A percentile compares a stretch with the other conserved stretches of the same genome.
Evolutionary conservation across 2,888 invertebrate species (phyloP).

Genomic region (Lingula anatina): DNA sequence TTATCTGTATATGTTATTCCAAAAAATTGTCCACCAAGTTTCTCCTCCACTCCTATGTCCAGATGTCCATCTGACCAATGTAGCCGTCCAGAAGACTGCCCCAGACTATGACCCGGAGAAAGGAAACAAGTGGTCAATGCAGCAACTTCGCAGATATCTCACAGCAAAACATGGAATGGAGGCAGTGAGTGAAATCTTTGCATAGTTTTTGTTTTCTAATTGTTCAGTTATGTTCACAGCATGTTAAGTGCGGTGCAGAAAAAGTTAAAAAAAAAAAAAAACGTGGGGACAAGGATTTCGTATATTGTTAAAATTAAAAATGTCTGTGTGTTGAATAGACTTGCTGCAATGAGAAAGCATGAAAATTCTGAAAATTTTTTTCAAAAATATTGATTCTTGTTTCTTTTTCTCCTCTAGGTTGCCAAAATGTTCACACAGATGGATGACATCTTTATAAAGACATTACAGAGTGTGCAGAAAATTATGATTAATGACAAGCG

Average conservation of each 20-base stretch:
- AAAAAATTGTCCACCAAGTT: too few relatives aligned
- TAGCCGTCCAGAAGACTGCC: constrained; percentile 58
- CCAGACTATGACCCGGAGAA: constrained; percentile 57
- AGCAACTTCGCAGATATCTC: constrained; percentile 57
- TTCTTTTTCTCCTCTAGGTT: constrained; percentile 18
- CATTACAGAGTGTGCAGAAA: constrained; percentile 58
- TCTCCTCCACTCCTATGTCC: too few relatives aligned
- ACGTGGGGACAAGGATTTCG: too few relatives aligned
- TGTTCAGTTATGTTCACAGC: too few relatives aligned
- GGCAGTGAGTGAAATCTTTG: constrained; percentile 50
- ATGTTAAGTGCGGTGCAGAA: too few relatives aligned
- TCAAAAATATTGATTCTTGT: not conserved
- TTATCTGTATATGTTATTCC: too few relatives aligned
- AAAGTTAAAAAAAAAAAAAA: too few relatives aligned
- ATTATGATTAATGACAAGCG: constrained; percentile 58
- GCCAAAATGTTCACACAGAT: constrained; percentile 54
- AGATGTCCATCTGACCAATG: constrained; percentile 59
- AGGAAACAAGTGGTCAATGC: constrained; percentile 60
- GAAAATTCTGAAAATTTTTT: too few relatives aligned
- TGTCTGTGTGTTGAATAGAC: too few relatives aligned
- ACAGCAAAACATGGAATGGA: constrained; percentile 57
- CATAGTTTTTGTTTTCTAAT: too few relatives aligned
- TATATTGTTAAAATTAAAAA: too few relatives aligned
- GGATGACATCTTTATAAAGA: constrained; percentile 58
- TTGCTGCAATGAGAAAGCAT: too few relatives aligned